Base-by-base conservation (phyloP, 2,888 invertebrate species). In the Mechanitis mazaeus region DNA sequence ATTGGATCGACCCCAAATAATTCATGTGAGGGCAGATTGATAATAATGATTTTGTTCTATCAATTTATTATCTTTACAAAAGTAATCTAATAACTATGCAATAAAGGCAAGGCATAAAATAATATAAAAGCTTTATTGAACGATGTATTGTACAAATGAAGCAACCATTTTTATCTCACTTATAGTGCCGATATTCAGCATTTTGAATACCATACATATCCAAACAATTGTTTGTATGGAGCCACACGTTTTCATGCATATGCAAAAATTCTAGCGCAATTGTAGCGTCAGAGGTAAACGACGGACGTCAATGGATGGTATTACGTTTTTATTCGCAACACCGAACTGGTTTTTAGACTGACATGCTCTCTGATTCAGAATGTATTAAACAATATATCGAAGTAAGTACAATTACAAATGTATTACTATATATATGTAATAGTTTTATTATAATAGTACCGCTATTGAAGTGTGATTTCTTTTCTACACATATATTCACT, bases 181-280 rank as follows among this genome's bases (percentile, higher is more conserved):
- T 31, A 50, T 31, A 9, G 31, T 9, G 7, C 31, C 28, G 31
- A 50, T 31, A 50, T 50, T 50, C 31, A 50, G 31, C 28, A 9
- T 50, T 20, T 50, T 50, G 50, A 50, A 50, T 31, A 50, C 50
- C 50, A 31, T 50, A 50, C 9, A 50, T 50, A 50, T 50, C 31
- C 28, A 50, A 50, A 50, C 50, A 50, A 31, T 50, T 31, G 50
- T 50, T 50, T 50, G 20, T 12, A 47, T 31, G n/a, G 11, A 50
- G 31, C 31, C 50, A 50, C 50, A 50, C 50, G 50, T 50, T 50
- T 50, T 50, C 50, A 50, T 50, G 50, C 50, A 50, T 50, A 50
- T 50, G 50, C 50, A 50, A 50, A 50, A 50, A 50, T 31, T 50
- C 31, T 31, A 11, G 50, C 31, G 50, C 28, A 50, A 50, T 50